Base-by-base conservation (phyloP, 2,888 invertebrate genomes). In the Campopleginae sp. region DNA sequence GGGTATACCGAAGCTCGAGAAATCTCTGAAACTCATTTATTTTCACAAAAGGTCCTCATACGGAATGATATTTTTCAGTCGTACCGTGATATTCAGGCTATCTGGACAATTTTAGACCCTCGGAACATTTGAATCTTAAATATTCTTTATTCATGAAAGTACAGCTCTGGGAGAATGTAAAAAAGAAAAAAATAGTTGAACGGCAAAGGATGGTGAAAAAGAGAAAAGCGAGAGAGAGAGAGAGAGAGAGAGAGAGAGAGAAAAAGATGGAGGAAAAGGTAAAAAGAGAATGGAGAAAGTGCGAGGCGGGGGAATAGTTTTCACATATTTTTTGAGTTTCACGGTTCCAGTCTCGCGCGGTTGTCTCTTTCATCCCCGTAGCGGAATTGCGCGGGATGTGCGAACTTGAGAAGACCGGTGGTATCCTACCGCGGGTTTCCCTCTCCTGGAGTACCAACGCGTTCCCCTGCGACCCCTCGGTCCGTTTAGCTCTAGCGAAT, bases 391-490 rank as follows among this genome's bases (percentile, higher is more conserved):
- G 78, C 68, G 72, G 77, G 63, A 71, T 65, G 61, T 71, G 65
- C 70, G 72, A 86, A 74, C 80, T 79, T 48, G 78, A 61, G 51
- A 65, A 75, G 70, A 66, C 74, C 63, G 33, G 65, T 46, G 48
- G 74, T 48, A 54, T 87, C 87, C 86, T 87, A 88, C 89, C 87
- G 77, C 63, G 65, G 70, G 38, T 61, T 82, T 80, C 82, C 72
- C 82, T 82, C 83, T 86, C 85, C 71, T 78, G 66, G 19, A 58
- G 54, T 79, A 42, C 54, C 19, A 19, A 19, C 17, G 23, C 31
- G 19, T 58, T 44, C 84, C 76, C 85, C 82, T 77, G 31, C 48
- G 61, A 54, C 72, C 61, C 54, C 80, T 58, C 48, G 33, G 74
- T 76, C 79, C 70, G 63, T 86, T 88, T 82, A 86, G 87, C 77